These are phyloP conservation scores for Lepetodrilus schrolli DNA, from an alignment of 2,888 invertebrate genomes.

Conservation along the genomic window DNA sequence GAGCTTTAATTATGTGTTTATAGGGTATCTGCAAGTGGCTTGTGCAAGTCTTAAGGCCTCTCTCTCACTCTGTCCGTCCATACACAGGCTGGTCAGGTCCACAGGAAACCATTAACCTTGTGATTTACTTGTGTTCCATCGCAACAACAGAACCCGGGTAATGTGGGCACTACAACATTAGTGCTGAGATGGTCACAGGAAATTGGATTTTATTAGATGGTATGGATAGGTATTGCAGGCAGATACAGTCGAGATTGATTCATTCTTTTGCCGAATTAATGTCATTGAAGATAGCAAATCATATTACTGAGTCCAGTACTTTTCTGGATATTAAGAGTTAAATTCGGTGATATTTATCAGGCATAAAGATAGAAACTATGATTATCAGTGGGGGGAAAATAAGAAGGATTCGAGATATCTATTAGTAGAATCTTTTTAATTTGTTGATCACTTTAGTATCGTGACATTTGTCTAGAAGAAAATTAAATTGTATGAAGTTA, in stretches of 20 bases:
- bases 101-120: constrained; percentile 9
- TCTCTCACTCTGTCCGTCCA: no score
- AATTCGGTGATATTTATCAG: background rate
- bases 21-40: background rate
- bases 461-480: background rate
- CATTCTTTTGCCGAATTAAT: constrained; percentile 8
- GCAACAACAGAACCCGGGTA: background rate
- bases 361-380: background rate
- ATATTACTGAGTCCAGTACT: background rate
- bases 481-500: no score
- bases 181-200: background rate
- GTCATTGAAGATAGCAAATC: constrained; percentile 14
- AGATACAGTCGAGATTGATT: constrained; percentile 5
- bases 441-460: background rate
- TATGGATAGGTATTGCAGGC: constrained; percentile 18
- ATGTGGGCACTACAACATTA: background rate
- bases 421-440: no score
- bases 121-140: constrained; percentile 3
- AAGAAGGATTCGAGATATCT: no score
- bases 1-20: constrained; percentile 21
- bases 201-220: constrained; percentile 15
- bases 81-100: constrained; percentile 3
- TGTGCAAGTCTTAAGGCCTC: background rate
- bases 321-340: background rate
- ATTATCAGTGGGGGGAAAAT: background rate